Percentiles rank a stretch among this genome's conserved stretches.
These are phyloP conservation scores for Drosophila paranaensis DNA, from an alignment of 2,888 invertebrate genomes.

Conservation along the genomic window DNA sequence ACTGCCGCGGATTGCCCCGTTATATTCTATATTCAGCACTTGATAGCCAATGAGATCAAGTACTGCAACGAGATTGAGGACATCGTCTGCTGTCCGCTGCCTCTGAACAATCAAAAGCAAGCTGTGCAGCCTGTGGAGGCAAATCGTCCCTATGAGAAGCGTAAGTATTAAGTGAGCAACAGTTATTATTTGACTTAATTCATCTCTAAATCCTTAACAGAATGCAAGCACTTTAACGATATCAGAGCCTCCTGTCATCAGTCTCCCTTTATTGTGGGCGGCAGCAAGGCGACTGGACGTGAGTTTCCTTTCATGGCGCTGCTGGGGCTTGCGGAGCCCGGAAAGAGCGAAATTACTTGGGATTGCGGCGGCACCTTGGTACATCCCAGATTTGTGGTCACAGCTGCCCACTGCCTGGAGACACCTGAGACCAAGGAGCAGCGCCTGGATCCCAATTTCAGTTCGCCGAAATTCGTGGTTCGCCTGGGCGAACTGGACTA, in stretches of 20 bases:
- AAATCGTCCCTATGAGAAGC: conserved; percentile 49
- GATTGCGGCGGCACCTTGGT: conserved; percentile 87
- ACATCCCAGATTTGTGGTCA: conserved; percentile 86
- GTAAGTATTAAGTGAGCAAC: conserved; percentile 24
- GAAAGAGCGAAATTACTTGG: conserved; percentile 73
- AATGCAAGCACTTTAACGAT: conserved; percentile 59
- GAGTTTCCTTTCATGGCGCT: conserved; percentile 83
- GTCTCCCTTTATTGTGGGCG: conserved; percentile 68
- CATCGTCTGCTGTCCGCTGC: conserved; percentile 66
- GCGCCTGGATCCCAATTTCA: conserved; percentile 64
- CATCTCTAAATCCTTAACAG: conserved; percentile 11
- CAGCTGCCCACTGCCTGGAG: conserved; percentile 87
- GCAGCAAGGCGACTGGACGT: conserved; percentile 64
- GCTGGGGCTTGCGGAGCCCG: conserved; percentile 53
- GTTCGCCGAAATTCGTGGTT: conserved; percentile 69
- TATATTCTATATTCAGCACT: conserved; percentile 61
- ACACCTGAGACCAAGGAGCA: conserved; percentile 54
- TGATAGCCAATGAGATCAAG: conserved; percentile 55
- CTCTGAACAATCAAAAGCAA: conserved; percentile 37
- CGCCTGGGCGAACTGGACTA: conserved; percentile 84
- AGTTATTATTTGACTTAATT: not conserved
- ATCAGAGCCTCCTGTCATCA: conserved; percentile 45
- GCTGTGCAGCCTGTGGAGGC: conserved; percentile 6
- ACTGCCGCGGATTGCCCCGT: conserved; percentile 60
- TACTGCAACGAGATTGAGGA: conserved; percentile 72